A percentile compares a stretch with the other conserved stretches of the same genome.
These are phyloP conservation scores for Diarsia rubi DNA, from an alignment of 2,888 invertebrate genomes.

Conservation along the genomic window DNA sequence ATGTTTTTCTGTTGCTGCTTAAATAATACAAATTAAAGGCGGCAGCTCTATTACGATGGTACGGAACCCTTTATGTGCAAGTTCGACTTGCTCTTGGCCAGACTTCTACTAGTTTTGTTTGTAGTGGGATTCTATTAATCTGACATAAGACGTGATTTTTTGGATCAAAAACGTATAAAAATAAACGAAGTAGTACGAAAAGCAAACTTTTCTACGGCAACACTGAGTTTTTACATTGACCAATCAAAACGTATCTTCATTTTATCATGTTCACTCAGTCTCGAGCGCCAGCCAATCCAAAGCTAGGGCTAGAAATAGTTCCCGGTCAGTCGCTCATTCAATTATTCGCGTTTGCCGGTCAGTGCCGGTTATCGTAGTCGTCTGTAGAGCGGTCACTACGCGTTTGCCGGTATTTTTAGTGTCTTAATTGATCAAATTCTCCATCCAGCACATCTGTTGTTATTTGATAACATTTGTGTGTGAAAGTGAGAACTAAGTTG, in stretches of 20 bases:
- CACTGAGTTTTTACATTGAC: conserved; percentile 23
- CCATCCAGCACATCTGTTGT: conserved; percentile 71
- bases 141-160: background rate
- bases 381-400: conserved; percentile 83
- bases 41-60: too few relatives aligned
- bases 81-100: too few relatives aligned
- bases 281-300: conserved; percentile 40
- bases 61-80: too few relatives aligned
- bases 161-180: background rate
- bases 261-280: conserved; percentile 37
- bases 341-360: conserved; percentile 84
- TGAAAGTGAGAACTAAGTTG: conserved; percentile 81
- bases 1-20: too few relatives aligned
- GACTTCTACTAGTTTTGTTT: too few relatives aligned
- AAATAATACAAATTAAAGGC: too few relatives aligned
- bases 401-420: conserved; percentile 82
- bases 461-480: conserved; percentile 76
- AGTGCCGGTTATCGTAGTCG: conserved; percentile 85
- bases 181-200: conserved; percentile 1
- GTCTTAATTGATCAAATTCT: conserved; percentile 69
- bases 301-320: conserved; percentile 22
- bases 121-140: too few relatives aligned
- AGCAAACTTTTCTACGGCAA: conserved; percentile 14
- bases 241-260: conserved; percentile 34
- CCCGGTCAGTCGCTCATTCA: conserved; percentile 63